These are phyloP conservation scores for Martes martes DNA, from an alignment of 2,113 vertebrate genomes.

Conservation along the genomic window DNA sequence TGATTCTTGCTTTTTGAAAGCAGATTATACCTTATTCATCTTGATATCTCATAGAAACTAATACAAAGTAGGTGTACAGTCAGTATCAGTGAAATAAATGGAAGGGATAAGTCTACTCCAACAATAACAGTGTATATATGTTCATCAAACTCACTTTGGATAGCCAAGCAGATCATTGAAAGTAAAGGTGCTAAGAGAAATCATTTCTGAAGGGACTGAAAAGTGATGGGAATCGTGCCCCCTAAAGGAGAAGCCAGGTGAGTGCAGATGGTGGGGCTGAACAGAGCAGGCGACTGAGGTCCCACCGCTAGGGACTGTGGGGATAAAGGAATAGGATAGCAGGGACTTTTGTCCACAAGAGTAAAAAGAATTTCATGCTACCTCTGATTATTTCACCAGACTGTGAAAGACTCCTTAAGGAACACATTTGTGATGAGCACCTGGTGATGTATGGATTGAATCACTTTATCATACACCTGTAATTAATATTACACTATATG, in stretches of 20 bases:
- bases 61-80: not conserved
- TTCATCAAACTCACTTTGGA: not conserved
- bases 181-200: not conserved
- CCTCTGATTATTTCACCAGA: not conserved
- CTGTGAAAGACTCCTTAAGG: not conserved
- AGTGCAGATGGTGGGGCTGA: not conserved
- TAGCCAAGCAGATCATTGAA: not conserved
- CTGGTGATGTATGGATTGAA: not conserved
- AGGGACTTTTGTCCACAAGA: not conserved
- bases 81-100: not conserved
- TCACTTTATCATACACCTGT: not conserved
- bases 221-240: not conserved
- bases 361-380: not conserved
- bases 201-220: not conserved
- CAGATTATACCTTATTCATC: not conserved
- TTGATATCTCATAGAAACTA: not conserved
- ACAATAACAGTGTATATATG: not conserved
- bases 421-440: not conserved
- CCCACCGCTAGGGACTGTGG: not conserved
- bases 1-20: not conserved
- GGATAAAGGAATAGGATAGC: fast-evolving
- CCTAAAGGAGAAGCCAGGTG: not conserved
- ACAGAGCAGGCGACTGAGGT: not conserved
- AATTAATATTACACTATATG: not conserved
- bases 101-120: not conserved